Evolutionary conservation across 2,113 vertebrate genomes (phyloP), one percentile per base, ranked within the genome.

Genomic region (Cercocebus atys): DNA sequence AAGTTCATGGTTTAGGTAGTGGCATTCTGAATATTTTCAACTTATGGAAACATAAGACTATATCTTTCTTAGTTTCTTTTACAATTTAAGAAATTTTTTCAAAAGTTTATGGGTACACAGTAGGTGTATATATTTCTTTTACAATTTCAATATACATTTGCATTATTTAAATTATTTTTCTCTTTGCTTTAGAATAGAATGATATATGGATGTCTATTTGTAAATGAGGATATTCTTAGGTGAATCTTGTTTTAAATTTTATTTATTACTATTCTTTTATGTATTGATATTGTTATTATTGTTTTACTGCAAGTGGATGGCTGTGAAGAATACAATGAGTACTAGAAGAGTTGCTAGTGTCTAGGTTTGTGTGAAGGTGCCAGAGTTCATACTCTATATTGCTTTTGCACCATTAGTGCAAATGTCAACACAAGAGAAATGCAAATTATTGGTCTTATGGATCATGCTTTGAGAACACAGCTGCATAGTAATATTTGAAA

Each of bases 151-250:
- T 38, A 72, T n/a, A 92, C 27, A 3, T 43, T 81, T 43, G 9
- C 17, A 80, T 95, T 55, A 55, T 68, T 94, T 81, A 47, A 83
- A 72, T 73, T 75, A 14, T 55, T 94, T 97, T 94, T 45, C 23
- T 73, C 2, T 83, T 92, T 88, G 10, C 84, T 94, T 89, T 72
- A 94, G 84, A 88, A 78, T 80, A 82, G 35, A 92, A 45, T 78
- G 22, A 73, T 50, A 35, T 66, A 35, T n/a, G 13, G 1, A 20
- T 72, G 30, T 68, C 18, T 92, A 64, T 76, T 55, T 52, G 40
- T 32, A 68, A 57, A 72, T 38, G 68, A 79, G 9, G 13, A 72
- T 20, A 47, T 57, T 59, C 30, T 90, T 76, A 52, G 40, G n/a
- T 66, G 22, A 88, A 66, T 73, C 8, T 27, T 8, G 47, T 4